Conservation (phyloP, 2,113 vertebrate genomes). For the Sapajus apella region DNA sequence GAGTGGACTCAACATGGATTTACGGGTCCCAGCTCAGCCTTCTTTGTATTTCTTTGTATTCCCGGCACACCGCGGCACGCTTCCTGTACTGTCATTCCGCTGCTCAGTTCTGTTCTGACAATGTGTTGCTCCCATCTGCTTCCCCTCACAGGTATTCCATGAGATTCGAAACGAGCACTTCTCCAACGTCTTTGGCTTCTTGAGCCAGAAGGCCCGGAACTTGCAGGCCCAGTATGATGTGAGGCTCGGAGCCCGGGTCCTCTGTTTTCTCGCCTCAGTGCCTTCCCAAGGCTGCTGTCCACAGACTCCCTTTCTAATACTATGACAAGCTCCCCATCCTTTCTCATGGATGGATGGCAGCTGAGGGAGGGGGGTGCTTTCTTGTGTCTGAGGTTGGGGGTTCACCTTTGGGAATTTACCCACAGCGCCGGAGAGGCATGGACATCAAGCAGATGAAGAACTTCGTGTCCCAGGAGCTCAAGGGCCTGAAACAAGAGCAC, state of each 20-base stretch:
- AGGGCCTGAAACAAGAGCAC: constrained; percentile 97
- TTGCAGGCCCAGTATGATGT: constrained; percentile 96
- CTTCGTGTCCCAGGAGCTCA: constrained; percentile 97
- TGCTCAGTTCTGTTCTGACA: fast-evolving
- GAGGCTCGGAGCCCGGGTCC: constrained; percentile 69
- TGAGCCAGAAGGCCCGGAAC: constrained; percentile 96
- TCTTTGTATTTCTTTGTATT: not conserved
- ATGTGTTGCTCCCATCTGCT: not conserved
- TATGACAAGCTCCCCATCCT: not conserved
- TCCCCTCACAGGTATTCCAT: constrained; percentile 89
- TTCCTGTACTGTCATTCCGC: fast-evolving
- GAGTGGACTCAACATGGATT: fast-evolving
- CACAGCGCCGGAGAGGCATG: constrained; percentile 94
- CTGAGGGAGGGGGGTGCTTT: not conserved
- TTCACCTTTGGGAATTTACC: not conserved
- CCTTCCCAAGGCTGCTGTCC: not conserved
- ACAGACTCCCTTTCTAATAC: not conserved
- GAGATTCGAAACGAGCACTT: constrained; percentile 98
- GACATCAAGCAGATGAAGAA: constrained; percentile 98
- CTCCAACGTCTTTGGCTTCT: constrained; percentile 95
- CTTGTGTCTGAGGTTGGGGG: not conserved
- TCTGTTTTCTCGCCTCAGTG: not conserved
- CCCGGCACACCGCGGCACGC: fast-evolving
- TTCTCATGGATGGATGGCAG: not conserved
- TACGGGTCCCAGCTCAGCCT: not conserved